phyloP scores from a whole-genome alignment of 2,888 invertebrate species.

The Sesamia inferens region DNA sequence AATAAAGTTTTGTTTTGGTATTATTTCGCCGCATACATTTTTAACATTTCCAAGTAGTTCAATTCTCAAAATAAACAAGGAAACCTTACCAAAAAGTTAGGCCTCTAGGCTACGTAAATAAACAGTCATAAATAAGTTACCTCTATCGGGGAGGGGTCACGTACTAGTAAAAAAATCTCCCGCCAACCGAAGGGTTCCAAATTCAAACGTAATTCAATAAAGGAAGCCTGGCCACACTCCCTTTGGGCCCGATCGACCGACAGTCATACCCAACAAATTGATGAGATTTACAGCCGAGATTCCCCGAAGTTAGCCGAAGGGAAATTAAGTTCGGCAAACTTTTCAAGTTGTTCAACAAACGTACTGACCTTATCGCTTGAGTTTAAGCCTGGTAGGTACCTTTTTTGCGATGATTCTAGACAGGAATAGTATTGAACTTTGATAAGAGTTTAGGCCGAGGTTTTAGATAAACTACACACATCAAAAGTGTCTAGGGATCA shows the following conservation, averaged over 20 bases:
- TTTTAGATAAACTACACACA: slow-evolving; percentile 10
- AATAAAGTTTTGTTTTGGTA: background rate
- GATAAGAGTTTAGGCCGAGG: slow-evolving; percentile 47
- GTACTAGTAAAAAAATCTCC: slow-evolving; percentile 66
- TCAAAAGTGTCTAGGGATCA: no score
- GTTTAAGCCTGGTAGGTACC: slow-evolving; percentile 51
- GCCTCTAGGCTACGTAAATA: slow-evolving; percentile 67
- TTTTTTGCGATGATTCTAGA: slow-evolving; percentile 58
- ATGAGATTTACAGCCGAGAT: slow-evolving; percentile 86
- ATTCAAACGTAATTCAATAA: slow-evolving; percentile 82
- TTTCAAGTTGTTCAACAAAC: slow-evolving; percentile 77
- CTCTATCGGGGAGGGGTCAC: slow-evolving; percentile 66
- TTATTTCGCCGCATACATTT: background rate
- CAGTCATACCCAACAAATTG: slow-evolving; percentile 83
- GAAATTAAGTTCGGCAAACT: slow-evolving; percentile 84
- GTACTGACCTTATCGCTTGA: slow-evolving; percentile 76
- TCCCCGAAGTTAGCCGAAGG: slow-evolving; percentile 83
- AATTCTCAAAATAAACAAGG: slow-evolving; percentile 19
- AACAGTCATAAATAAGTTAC: slow-evolving; percentile 73
- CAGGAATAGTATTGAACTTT: slow-evolving; percentile 52
- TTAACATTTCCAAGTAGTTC: slow-evolving; percentile 1
- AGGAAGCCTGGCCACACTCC: slow-evolving; percentile 76
- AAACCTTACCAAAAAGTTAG: slow-evolving; percentile 41
- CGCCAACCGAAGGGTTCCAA: slow-evolving; percentile 67
- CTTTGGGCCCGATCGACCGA: slow-evolving; percentile 68